Evolutionary conservation across 2,888 invertebrate species (phyloP).

Genomic region (Hermaeophaga mercurialis): DNA sequence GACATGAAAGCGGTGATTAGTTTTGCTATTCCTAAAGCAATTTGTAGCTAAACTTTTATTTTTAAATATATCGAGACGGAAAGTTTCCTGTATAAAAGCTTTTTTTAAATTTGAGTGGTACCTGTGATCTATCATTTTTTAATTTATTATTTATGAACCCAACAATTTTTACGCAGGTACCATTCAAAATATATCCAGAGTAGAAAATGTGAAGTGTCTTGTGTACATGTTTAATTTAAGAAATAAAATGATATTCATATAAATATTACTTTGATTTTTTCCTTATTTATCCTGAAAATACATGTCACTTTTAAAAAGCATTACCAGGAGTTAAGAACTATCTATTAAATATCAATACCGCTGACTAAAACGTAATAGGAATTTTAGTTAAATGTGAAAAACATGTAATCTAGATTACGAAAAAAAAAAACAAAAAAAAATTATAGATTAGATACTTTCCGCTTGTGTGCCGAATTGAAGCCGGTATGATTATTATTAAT

Average conservation of each 20-base stretch:
- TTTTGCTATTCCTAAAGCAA: slow-evolving; percentile 24
- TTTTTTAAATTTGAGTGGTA: slow-evolving; percentile 37
- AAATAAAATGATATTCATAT: slow-evolving; percentile 57
- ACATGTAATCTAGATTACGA: too few relatives aligned
- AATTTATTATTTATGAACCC: slow-evolving; percentile 36
- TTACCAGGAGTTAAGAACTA: too few relatives aligned
- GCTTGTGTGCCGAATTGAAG: too few relatives aligned
- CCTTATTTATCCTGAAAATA: slow-evolving; percentile 9
- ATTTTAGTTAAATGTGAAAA: too few relatives aligned
- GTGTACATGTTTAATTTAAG: slow-evolving; percentile 58
- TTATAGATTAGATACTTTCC: too few relatives aligned
- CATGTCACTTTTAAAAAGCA: too few relatives aligned
- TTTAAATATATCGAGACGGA: slow-evolving; percentile 21
- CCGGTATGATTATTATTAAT: too few relatives aligned
- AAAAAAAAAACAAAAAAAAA: too few relatives aligned
- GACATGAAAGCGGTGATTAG: slow-evolving; percentile 10
- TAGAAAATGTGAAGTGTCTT: slow-evolving; percentile 54
- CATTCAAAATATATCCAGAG: slow-evolving; percentile 39
- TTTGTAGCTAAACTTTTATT: slow-evolving; percentile 16
- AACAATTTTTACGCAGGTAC: slow-evolving; percentile 38
- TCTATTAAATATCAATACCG: too few relatives aligned
- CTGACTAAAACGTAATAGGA: too few relatives aligned
- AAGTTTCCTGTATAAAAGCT: slow-evolving; percentile 29
- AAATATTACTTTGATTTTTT: slow-evolving; percentile 26
- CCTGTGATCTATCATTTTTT: slow-evolving; percentile 27